These are phyloP conservation scores for Tanaodytes sp. DNA, from an alignment of 2,888 invertebrate genomes.

Conservation along the genomic window DNA sequence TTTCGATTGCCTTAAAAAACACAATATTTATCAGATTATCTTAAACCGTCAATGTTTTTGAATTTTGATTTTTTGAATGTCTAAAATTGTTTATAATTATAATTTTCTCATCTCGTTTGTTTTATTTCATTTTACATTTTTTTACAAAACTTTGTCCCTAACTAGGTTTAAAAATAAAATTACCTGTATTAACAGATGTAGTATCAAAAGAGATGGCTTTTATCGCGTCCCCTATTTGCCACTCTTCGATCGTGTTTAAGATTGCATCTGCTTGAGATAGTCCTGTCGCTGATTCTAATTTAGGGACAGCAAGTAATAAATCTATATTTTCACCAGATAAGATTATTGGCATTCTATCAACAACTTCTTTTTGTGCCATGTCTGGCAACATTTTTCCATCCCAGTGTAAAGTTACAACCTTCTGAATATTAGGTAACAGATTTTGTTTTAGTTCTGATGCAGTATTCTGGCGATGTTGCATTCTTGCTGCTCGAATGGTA, in stretches of 20 bases:
- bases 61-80: not conserved
- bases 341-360: not conserved
- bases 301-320: not conserved
- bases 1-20: not conserved
- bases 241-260: not conserved
- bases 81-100: too few species aligned
- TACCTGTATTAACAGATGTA: slow-evolving; percentile 1
- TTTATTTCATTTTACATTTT: too few species aligned
- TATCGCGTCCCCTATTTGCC: not conserved
- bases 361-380: not conserved
- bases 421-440: not conserved
- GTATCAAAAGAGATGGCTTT: slow-evolving; percentile 3
- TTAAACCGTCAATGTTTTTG: not conserved
- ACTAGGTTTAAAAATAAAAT: too few species aligned
- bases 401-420: not conserved
- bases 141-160: too few species aligned
- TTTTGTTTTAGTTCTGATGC: not conserved
- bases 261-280: not conserved
- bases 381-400: slow-evolving; percentile 5
- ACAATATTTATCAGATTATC: not conserved
- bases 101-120: too few species aligned
- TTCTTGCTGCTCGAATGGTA: not conserved
- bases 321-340: not conserved
- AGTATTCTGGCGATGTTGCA: not conserved
- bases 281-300: not conserved